Conservation (phyloP, 1,140 invertebrate genomes). For the Cherax quadricarinatus region DNA sequence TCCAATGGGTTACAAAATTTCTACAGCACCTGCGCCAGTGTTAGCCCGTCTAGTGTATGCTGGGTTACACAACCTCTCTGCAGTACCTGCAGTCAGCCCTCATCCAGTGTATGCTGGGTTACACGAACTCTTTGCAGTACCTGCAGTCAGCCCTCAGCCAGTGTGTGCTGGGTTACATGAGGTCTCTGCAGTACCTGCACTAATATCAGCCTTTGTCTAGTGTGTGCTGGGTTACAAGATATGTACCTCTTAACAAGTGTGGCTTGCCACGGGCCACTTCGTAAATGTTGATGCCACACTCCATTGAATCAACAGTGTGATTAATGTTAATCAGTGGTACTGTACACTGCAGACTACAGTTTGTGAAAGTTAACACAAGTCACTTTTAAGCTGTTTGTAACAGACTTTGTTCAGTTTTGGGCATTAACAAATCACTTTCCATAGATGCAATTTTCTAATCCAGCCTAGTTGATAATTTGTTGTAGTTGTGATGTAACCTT, state of each 20-base stretch:
- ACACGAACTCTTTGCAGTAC: too few species aligned
- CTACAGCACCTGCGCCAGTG: too few species aligned
- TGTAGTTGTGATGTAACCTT: not conserved
- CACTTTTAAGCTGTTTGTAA: not conserved
- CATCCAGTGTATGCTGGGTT: too few species aligned
- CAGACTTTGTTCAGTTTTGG: not conserved
- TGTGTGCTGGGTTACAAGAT: constrained; percentile 35
- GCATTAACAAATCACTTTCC: not conserved
- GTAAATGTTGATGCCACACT: not conserved
- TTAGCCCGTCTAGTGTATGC: not conserved
- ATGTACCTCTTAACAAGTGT: constrained; percentile 39
- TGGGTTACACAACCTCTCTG: constrained; percentile 2
- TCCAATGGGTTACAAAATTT: too few species aligned
- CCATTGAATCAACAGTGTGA: not conserved
- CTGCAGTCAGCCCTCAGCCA: too few species aligned
- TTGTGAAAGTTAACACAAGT: not conserved
- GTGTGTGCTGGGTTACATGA: not conserved
- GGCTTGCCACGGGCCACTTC: not conserved
- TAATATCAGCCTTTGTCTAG: not conserved
- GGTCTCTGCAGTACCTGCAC: not conserved
- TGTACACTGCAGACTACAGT: not conserved
- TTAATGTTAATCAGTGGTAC: not conserved
- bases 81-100: too few species aligned
- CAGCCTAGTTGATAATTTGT: not conserved
- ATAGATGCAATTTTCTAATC: not conserved